Evolutionary conservation across 2,888 invertebrate species (phyloP).

Genomic region (Mesorhabditis belari): DNA sequence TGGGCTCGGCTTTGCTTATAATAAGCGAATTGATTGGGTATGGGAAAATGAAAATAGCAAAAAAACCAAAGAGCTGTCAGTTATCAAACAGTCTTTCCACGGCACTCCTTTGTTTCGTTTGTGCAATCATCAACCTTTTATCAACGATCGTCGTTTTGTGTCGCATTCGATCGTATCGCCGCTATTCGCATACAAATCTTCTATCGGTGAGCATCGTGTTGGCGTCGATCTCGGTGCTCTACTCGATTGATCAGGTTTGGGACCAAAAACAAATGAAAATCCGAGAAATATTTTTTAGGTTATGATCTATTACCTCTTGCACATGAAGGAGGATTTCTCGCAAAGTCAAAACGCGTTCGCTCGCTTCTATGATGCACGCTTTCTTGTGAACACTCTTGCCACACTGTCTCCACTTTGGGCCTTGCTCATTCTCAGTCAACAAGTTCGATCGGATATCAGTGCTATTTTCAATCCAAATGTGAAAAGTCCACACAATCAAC

Average conservation of each 20-base stretch:
- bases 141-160: neutral
- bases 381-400: neutral
- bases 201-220: neutral
- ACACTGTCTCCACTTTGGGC: neutral
- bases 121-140: neutral
- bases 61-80: neutral
- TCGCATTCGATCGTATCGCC: neutral
- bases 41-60: neutral
- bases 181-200: neutral
- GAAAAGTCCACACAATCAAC: no score
- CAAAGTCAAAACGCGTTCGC: neutral
- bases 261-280: neutral
- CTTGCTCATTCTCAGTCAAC: neutral
- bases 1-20: neutral
- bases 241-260: neutral
- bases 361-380: neutral
- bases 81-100: neutral
- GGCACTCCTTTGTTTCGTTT: neutral
- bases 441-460: neutral
- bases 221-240: neutral
- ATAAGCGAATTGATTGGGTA: neutral
- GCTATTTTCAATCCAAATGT: no score
- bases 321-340: neutral
- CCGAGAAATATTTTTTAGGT: neutral
- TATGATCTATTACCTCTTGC: neutral